Percentiles rank a stretch among this genome's conserved stretches.
Evolutionary conservation across 2,113 vertebrate genomes (phyloP).

Genomic region (Bufo gargarizans): DNA sequence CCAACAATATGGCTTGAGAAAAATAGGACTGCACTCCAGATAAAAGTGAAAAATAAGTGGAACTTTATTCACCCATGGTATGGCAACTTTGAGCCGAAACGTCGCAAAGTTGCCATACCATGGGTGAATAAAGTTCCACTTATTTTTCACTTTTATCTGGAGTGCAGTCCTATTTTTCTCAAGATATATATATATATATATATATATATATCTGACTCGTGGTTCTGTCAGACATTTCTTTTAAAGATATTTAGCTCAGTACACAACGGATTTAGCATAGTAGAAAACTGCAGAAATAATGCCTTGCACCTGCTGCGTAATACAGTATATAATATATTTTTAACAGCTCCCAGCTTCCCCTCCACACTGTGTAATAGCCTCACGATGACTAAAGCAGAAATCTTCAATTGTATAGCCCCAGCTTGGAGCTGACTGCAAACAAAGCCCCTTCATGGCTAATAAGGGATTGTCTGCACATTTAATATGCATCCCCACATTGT

Average conservation of each 20-base stretch:
- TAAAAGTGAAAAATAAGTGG: no score
- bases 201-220: no score
- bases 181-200: no score
- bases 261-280: background rate
- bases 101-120: no score
- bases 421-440: background rate
- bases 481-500: background rate
- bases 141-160: no score
- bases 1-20: no score
- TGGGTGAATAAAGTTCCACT: no score
- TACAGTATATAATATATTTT: background rate
- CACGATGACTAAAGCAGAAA: constrained; percentile 11
- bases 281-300: background rate
- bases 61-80: no score
- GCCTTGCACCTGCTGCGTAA: constrained; percentile 3
- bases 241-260: background rate
- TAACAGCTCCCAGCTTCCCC: background rate
- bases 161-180: no score
- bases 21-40: no score
- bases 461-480: constrained; percentile 8
- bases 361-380: background rate
- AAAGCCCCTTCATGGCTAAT: background rate
- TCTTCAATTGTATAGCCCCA: background rate
- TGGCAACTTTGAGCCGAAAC: no score
- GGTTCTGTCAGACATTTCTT: background rate